Base-by-base conservation (phyloP, 2,113 vertebrate genomes). In the Lipotes vexillifer region DNA sequence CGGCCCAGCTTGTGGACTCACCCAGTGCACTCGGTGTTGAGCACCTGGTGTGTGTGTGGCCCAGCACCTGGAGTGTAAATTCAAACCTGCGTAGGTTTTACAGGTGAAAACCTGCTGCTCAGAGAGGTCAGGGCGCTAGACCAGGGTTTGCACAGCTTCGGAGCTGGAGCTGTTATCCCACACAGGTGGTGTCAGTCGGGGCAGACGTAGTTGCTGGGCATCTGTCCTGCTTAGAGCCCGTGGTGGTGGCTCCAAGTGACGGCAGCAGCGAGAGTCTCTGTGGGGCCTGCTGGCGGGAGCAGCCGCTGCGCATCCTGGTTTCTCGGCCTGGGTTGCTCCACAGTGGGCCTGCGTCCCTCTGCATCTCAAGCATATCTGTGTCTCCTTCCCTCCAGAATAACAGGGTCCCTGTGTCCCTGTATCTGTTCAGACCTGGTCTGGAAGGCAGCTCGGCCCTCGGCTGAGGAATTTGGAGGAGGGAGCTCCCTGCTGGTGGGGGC, bases 241-340 rank as follows among this genome's bases (percentile, higher is more conserved):
- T 14, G 31, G 15, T 10, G n/a, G 33, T 31, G 44, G 23, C 57
- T 36, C 9, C 31, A 52, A 21, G 20, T 12, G 9, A 15, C 4
- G 33, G 33, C 1, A 12, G 5, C 44, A 3, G 20, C 15, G 7
- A 2, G 33, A 13, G 29, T 8, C 69, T n/a, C 55, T 0, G 0
- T 0, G 3, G 5, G n/a, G 13, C 15, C 9, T 25, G 21, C 41
- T 23, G 46, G 38, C 9, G 21, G 33, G 66, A 36, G 31, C 20
- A 0, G 84, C 41, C 2, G 0, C 20, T 12, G 25, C 38, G 2
- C 13, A 5, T 6, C 46, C 27, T 44, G 20, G 3, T 14, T 57
- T 55, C 44, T 10, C 11, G 31, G 20, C 23, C 49, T 1, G 6
- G 80, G 29, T 17, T 14, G 13, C 52, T 18, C 8, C 15, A 2